Evolutionary conservation across 2,888 invertebrate genomes (phyloP).

Genomic region (Macaria liturata): DNA sequence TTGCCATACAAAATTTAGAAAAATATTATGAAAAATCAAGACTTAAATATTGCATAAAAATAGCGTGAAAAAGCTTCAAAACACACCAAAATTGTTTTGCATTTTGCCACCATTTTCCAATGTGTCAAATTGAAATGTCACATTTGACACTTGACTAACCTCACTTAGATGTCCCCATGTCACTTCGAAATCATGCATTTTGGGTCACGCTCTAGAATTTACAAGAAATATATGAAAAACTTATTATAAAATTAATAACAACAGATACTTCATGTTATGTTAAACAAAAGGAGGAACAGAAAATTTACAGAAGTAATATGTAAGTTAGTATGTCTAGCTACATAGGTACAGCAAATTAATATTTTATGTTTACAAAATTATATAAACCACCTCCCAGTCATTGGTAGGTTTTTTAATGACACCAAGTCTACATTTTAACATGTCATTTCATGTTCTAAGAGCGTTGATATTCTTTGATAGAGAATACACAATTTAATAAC

Average conservation of each 20-base stretch:
- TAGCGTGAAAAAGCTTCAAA: conserved; percentile 19
- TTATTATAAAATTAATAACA: conserved; percentile 35
- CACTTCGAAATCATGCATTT: conserved; percentile 75
- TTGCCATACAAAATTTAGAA: background rate
- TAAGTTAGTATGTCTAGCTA: background rate
- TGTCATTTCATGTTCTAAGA: too few species aligned
- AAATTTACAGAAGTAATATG: conserved; percentile 5
- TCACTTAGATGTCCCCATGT: conserved; percentile 70
- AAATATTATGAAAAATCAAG: conserved; percentile 3
- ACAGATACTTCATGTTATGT: conserved; percentile 23
- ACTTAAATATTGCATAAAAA: conserved; percentile 27
- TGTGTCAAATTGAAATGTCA: conserved; percentile 42
- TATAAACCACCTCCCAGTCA: too few species aligned
- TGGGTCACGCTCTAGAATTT: conserved; percentile 81
- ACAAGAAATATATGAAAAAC: conserved; percentile 28
- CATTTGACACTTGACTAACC: conserved; percentile 68
- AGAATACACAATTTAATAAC: too few species aligned
- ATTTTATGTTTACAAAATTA: too few species aligned
- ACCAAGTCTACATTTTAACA: too few species aligned
- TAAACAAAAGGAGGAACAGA: conserved; percentile 9
- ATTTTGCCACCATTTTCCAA: conserved; percentile 37
- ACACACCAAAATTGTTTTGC: conserved; percentile 36
- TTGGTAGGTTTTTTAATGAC: too few species aligned
- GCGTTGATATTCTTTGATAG: too few species aligned
- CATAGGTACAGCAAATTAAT: too few species aligned